Base-by-base conservation (phyloP, 2,113 vertebrate genomes). In the Stigmatopora argus region DNA sequence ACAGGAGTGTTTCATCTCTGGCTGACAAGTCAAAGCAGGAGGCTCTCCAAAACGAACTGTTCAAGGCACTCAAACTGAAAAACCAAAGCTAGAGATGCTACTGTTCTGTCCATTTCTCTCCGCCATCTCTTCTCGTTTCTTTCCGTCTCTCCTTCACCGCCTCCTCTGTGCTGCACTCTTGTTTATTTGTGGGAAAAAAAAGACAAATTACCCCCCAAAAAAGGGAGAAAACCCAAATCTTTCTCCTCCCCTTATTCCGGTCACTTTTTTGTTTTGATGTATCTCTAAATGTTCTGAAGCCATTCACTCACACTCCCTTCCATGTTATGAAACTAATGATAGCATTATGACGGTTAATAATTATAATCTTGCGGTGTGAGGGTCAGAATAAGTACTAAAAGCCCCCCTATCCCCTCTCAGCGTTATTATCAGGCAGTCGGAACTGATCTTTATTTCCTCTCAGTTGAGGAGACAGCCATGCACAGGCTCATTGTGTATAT, bases 51-150 rank as follows among this genome's bases (percentile, higher is more conserved):
- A 91, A 88, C 34, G 94, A 98, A 90, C 92, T 99, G 92, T 88
- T 96, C 92, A 90, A 92, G 87, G 96, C 94, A 70, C 90, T 99
- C 92, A 97, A 95, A 94, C 94, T 92, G 88, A 99, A 98, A 91
- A 94, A 97, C 70, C 92, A 95, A 77, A 93, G 90, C 89, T 98
- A 92, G 90, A 92, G 78, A 79, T 73, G 67, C 73, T 79, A 65
- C 65, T 71, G 75, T 55, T 65, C 55, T 69, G 65, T 74, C 51
- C 67, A 21, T 69, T 59, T 62, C 34, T 71, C 71, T 76, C 69
- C 63, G 35, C 56, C 46, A 46, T 8, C 61, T 61, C 71, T 68
- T 45, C 59, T 65, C 61, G 21, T 71, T 65, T 68, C 49, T 72
- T 66, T 64, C 26, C 71, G 45, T 66, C 74, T 53, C 21, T 83